Percentiles rank a stretch among this genome's conserved stretches.
Conservation (phyloP, 2,113 vertebrate species). For the Sebastes schlegelii region DNA sequence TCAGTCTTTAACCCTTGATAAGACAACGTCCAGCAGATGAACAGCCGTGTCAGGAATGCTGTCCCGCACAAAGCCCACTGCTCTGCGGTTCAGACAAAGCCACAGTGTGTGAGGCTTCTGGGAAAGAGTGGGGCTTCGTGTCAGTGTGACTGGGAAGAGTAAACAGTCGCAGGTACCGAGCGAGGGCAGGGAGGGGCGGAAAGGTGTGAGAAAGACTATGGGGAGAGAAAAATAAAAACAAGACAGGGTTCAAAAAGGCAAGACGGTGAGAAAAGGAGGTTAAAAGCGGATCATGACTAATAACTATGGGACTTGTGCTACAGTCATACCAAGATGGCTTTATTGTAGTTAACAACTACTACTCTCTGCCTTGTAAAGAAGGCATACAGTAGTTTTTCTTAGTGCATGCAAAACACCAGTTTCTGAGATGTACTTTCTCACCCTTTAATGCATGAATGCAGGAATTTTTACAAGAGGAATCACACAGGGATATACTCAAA, state of each 20-base stretch:
- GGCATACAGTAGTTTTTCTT: not conserved
- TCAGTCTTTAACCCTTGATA: conserved; percentile 9
- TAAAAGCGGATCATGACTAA: conserved; percentile 28
- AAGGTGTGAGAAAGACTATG: conserved; percentile 2
- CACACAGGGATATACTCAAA: conserved; percentile 33
- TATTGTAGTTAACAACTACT: conserved; percentile 28
- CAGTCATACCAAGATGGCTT: conserved; percentile 14
- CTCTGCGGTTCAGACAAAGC: conserved; percentile 63
- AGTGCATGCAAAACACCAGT: not conserved
- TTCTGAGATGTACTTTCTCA: conserved; percentile 10
- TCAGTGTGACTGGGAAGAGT: conserved; percentile 60
- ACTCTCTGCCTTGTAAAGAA: not conserved
- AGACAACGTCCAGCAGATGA: conserved; percentile 59
- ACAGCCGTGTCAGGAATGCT: conserved; percentile 65
- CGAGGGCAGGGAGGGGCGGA: not conserved
- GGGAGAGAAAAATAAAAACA: conserved; percentile 17
- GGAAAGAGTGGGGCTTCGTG: conserved; percentile 49
- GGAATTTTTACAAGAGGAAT: conserved; percentile 55
- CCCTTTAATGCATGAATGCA: conserved; percentile 11
- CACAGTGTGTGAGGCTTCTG: conserved; percentile 60
- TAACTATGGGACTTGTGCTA: conserved; percentile 5
- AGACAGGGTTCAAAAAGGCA: not conserved
- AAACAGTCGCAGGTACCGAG: conserved; percentile 74
- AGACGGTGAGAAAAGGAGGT: not conserved
- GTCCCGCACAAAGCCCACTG: conserved; percentile 61